A percentile compares a stretch with the other conserved stretches of the same genome.
Conservation (phyloP, 2,888 invertebrate species). For the Iselma pallidipennis region DNA sequence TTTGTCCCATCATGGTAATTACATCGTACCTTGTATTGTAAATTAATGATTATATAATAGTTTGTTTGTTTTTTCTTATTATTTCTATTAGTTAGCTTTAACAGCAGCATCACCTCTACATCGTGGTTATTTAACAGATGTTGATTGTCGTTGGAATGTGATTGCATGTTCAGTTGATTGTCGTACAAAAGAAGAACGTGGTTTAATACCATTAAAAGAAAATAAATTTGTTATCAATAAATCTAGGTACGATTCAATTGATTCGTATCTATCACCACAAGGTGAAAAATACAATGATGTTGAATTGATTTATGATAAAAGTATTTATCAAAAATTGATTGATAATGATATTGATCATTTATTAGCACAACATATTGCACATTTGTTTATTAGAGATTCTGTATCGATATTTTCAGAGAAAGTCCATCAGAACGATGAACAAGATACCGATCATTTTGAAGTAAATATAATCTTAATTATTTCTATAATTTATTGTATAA, state of each 20-base stretch:
- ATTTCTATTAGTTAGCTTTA: slow-evolving; percentile 75
- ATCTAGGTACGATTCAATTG: slow-evolving; percentile 97
- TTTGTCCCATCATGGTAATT: slow-evolving; percentile 93
- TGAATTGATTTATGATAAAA: slow-evolving; percentile 81
- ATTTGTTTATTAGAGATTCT: slow-evolving; percentile 96
- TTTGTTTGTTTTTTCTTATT: slow-evolving; percentile 1
- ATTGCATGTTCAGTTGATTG: slow-evolving; percentile 97
- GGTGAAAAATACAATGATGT: slow-evolving; percentile 95
- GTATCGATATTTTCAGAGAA: slow-evolving; percentile 95
- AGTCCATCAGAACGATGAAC: slow-evolving; percentile 87
- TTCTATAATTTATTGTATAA: slow-evolving; percentile 1
- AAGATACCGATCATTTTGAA: slow-evolving; percentile 98
- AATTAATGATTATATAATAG: slow-evolving; percentile 4
- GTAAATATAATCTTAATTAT: slow-evolving; percentile 56
- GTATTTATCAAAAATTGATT: slow-evolving; percentile 78
- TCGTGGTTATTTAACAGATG: slow-evolving; percentile 91
- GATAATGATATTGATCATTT: slow-evolving; percentile 91
- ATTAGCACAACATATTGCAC: slow-evolving; percentile 94
- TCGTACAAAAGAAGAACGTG: slow-evolving; percentile 89
- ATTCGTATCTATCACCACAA: slow-evolving; percentile 91
- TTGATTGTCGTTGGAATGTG: slow-evolving; percentile 98
- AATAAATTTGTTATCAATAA: slow-evolving; percentile 87
- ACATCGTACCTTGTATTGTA: neutral
- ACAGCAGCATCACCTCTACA: slow-evolving; percentile 96
- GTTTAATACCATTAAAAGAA: slow-evolving; percentile 70